Evolutionary conservation across 2,888 invertebrate species (phyloP), one percentile per base, ranked within the genome.

Genomic region (Gymnosoma rotundatum): DNA sequence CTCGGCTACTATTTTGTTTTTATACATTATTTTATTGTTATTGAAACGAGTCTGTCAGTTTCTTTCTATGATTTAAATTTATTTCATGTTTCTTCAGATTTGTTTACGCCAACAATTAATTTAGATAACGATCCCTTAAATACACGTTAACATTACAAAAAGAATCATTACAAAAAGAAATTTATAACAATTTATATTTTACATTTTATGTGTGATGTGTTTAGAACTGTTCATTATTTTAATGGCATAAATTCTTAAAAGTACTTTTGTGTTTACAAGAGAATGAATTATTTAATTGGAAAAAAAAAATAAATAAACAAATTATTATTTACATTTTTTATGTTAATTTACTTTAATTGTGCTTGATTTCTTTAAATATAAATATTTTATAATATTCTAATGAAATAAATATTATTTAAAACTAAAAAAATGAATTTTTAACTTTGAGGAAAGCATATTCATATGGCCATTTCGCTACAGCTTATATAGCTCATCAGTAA

Each of bases 61-160:
- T 18, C n/a, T 18, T 58, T 10, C n/a, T 67, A 10, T 52, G 36
- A 21, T 58, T 67, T 50, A 56, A 58, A 76, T 76, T 38, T 60
- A 67, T 67, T 10, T 7, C 9, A 52, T 67, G 21, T 60, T 52
- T 8, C 50, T 60, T n/a, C 20, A 10, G 4, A 18, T 52, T 52
- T 61, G 1, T 36, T 52, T 16, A 32, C 48, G 38, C 70, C 36
- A 64, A 21, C 70, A 72, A 64, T 78, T 56, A 63, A 63, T 70
- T 78, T 48, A 64, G 48, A 70, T 64, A 78, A 58, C 56, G 21
- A 72, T 78, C 32, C 48, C 12, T 10, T 42, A 52, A 52, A 54
- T 42, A 60, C n/a, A 12, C 14, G 50, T 60, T 67, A 67, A 67
- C 60, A 67, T 21, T 21, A 38, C 4, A 4, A 25, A 5, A 16